These are phyloP conservation scores for Cricetomys ansorgei DNA, from an alignment of 2,113 vertebrate genomes.

Conservation along the genomic window DNA sequence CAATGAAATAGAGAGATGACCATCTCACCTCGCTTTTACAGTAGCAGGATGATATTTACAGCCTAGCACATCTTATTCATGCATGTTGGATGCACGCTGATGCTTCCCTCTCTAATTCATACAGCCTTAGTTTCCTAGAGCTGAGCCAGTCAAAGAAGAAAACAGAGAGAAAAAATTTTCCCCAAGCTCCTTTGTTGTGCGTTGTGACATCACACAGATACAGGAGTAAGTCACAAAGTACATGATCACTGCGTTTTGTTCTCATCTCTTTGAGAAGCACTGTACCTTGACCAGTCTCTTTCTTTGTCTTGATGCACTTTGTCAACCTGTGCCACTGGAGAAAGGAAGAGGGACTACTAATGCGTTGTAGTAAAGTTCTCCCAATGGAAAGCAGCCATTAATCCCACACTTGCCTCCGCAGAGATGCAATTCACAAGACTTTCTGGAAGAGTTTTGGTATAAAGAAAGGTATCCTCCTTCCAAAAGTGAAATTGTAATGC, in stretches of 20 bases:
- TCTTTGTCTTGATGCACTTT: neutral
- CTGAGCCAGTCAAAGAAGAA: conserved; percentile 28
- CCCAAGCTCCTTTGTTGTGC: neutral
- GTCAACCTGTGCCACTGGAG: neutral
- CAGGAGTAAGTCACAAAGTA: neutral
- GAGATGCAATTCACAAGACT: neutral
- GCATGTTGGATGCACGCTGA: neutral
- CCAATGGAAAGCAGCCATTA: neutral
- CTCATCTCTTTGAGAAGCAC: neutral
- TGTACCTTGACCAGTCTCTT: neutral
- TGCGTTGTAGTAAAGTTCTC: neutral
- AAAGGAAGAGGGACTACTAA: neutral
- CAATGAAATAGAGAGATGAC: neutral
- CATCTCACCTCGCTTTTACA: neutral
- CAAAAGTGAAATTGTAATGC: conserved; percentile 2
- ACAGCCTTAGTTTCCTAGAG: conserved; percentile 1
- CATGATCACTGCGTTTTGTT: neutral
- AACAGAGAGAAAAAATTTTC: neutral
- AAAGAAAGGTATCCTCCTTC: neutral
- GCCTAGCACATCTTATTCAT: neutral
- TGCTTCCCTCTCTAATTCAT: neutral
- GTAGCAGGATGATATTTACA: neutral
- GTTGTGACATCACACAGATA: neutral
- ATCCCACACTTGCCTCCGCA: neutral
- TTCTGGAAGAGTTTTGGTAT: conserved; percentile 12